These are phyloP conservation scores for Eumacrocentrus americanus DNA, from an alignment of 2,888 invertebrate genomes.

Conservation along the genomic window DNA sequence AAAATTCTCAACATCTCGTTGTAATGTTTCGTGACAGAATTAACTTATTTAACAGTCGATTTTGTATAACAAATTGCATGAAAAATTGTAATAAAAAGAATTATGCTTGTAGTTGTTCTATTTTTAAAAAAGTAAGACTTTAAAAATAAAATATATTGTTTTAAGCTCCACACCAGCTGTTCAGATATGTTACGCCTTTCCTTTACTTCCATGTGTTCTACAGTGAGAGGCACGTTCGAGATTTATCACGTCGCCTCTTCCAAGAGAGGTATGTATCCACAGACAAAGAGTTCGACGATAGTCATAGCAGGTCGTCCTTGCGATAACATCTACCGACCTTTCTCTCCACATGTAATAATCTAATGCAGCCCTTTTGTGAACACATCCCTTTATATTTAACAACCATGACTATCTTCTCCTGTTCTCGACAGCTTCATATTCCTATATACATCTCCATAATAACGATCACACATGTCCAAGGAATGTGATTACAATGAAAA, in stretches of 20 bases:
- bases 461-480: not conserved
- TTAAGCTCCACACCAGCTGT: not conserved
- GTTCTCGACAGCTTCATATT: not conserved
- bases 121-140: not conserved
- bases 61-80: too few species aligned
- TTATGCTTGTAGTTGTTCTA: not conserved
- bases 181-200: not conserved
- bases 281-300: not conserved
- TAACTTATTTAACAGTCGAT: too few species aligned
- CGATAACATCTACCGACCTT: slow-evolving; percentile 38
- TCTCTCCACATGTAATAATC: not conserved
- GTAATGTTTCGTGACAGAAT: too few species aligned
- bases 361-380: not conserved
- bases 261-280: not conserved
- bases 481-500: not conserved
- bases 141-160: not conserved
- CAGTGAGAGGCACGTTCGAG: slow-evolving; percentile 24
- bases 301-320: slow-evolving; percentile 22
- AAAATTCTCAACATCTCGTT: too few species aligned
- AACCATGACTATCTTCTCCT: not conserved
- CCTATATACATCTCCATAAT: not conserved
- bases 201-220: not conserved
- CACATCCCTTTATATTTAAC: too few species aligned
- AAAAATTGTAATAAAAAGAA: not conserved
- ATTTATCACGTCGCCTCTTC: slow-evolving; percentile 1